Conservation (phyloP, 2,797 vertebrate genomes). For the Bradypodion ventrale region DNA sequence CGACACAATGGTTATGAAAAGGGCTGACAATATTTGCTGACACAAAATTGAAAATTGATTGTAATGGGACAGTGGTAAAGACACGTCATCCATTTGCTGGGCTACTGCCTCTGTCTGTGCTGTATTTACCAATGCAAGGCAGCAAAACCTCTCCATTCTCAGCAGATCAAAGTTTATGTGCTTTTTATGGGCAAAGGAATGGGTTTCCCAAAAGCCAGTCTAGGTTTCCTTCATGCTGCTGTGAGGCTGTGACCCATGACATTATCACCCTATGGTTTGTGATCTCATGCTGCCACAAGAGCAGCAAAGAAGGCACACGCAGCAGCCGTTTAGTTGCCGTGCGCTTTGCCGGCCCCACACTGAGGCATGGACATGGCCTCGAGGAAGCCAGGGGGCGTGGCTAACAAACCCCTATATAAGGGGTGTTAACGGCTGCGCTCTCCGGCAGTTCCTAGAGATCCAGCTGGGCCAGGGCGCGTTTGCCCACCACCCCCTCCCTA, state of each 20-base stretch:
- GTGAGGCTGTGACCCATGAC: slow-evolving; percentile 26
- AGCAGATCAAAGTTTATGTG: not conserved
- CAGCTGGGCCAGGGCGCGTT: no score
- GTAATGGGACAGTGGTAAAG: slow-evolving; percentile 41
- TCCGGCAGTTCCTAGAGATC: no score
- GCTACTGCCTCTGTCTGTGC: not conserved
- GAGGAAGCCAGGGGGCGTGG: no score
- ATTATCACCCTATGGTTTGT: slow-evolving; percentile 41
- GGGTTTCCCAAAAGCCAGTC: not conserved
- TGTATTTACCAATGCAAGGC: not conserved
- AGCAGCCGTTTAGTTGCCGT: no score
- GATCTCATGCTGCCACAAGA: slow-evolving; percentile 50
- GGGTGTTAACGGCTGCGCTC: no score
- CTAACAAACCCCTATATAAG: no score
- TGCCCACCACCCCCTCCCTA: no score
- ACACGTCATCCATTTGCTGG: slow-evolving; percentile 8
- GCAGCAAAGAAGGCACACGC: no score
- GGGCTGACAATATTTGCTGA: slow-evolving; percentile 20
- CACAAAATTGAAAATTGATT: slow-evolving; percentile 52
- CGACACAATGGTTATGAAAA: not conserved
- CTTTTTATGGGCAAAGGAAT: slow-evolving; percentile 42
- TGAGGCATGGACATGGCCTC: no score
- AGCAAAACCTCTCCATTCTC: not conserved
- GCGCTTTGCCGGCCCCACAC: no score
- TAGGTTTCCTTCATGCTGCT: slow-evolving; percentile 24